These are phyloP conservation scores for Desmodus rotundus DNA, from an alignment of 2,113 vertebrate genomes.

Conservation along the genomic window DNA sequence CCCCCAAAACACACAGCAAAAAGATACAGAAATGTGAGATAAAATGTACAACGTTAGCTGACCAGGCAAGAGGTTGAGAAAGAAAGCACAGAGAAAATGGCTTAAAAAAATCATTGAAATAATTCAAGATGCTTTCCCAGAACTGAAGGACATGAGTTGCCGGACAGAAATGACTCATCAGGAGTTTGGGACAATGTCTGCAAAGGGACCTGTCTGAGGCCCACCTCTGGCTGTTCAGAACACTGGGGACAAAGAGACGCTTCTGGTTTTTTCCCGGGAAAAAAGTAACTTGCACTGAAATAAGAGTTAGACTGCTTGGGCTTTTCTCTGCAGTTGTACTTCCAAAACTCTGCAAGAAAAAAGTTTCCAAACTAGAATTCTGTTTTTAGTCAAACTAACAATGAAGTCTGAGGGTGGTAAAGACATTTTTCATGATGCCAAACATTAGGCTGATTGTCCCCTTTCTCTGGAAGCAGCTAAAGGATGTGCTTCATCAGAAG, in stretches of 20 bases:
- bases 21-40: too few relatives aligned
- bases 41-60: too few relatives aligned
- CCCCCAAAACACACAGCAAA: too few relatives aligned
- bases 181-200: rapidly evolving
- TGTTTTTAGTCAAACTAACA: neutral
- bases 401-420: neutral
- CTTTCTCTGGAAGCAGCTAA: neutral
- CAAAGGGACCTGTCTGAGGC: too few relatives aligned
- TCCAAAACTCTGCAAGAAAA: neutral
- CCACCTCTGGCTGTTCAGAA: neutral
- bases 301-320: neutral
- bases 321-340: neutral
- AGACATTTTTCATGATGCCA: neutral
- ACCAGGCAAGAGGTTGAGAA: too few relatives aligned
- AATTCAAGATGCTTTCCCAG: too few relatives aligned
- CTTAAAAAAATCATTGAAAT: too few relatives aligned
- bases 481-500: neutral
- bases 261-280: neutral
- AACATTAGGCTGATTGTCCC: neutral
- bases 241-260: neutral
- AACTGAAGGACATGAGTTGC: too few relatives aligned
- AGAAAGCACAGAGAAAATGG: too few relatives aligned
- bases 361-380: neutral
- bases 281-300: neutral
- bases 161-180: too few relatives aligned